phyloP scores from a whole-genome alignment of 2,797 vertebrate species.

The Scarus forsteni region DNA sequence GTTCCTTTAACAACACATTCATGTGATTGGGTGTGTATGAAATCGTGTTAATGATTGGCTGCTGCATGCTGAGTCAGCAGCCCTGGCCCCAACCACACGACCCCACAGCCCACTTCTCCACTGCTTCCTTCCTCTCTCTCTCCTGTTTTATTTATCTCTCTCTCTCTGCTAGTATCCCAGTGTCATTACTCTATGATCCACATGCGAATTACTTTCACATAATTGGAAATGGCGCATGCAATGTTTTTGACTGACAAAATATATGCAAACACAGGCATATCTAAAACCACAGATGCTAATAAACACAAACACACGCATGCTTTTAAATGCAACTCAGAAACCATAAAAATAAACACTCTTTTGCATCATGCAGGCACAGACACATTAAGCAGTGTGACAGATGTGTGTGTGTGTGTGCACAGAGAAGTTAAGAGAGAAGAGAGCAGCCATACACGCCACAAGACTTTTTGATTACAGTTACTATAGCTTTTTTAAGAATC shows the following conservation, averaged over 20 bases:
- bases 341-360: background rate
- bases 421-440: conserved; percentile 16
- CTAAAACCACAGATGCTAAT: background rate
- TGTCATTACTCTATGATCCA: background rate
- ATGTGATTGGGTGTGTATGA: conserved; percentile 1
- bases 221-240: conserved; percentile 1
- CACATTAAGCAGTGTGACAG: background rate
- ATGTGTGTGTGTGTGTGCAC: background rate
- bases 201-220: background rate
- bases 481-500: background rate
- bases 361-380: background rate
- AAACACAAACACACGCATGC: background rate
- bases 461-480: conserved; percentile 9
- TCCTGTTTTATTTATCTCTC: conserved; percentile 4
- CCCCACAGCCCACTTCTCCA: conserved; percentile 31
- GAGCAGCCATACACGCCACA: background rate
- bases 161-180: background rate
- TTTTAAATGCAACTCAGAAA: background rate
- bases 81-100: conserved; percentile 1
- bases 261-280: conserved; percentile 6
- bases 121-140: conserved; percentile 52
- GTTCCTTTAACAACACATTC: background rate
- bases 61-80: conserved; percentile 60
- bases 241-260: conserved; percentile 9
- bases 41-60: conserved; percentile 35